A percentile compares a stretch with the other conserved stretches of the same genome.
Evolutionary conservation across 2,888 invertebrate species (phyloP).

Genomic region (Acleris laterana): DNA sequence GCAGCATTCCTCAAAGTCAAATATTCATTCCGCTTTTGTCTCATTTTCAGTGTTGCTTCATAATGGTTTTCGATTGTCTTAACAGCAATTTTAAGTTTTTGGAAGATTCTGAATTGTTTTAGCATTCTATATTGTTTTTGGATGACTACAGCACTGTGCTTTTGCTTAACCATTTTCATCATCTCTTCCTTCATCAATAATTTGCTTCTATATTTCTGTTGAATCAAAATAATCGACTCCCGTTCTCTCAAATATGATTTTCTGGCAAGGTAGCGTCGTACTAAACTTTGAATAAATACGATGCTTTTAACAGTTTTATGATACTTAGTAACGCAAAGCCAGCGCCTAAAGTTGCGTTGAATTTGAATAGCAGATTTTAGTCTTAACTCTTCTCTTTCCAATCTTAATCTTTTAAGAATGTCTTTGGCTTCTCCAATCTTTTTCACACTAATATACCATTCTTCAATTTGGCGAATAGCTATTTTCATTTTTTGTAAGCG

Average conservation of each 20-base stretch:
- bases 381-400: constrained; percentile 53
- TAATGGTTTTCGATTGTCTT: constrained; percentile 54
- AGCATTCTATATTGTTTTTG: constrained; percentile 75
- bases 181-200: constrained; percentile 65
- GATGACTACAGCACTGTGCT: constrained; percentile 58
- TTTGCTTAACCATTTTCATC: constrained; percentile 48
- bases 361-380: constrained; percentile 58
- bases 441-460: constrained; percentile 71
- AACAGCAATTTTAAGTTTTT: constrained; percentile 57
- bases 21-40: constrained; percentile 55
- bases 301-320: constrained; percentile 51
- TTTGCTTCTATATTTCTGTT: constrained; percentile 69
- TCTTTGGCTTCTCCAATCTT: constrained; percentile 58
- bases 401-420: constrained; percentile 51
- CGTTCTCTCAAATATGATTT: constrained; percentile 55
- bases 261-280: constrained; percentile 58
- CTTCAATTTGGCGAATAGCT: constrained; percentile 80
- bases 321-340: constrained; percentile 62
- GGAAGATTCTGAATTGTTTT: constrained; percentile 51
- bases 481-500: constrained; percentile 57
- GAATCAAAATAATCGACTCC: constrained; percentile 59
- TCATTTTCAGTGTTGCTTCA: constrained; percentile 63
- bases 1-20: constrained; percentile 58
- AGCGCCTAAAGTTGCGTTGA: constrained; percentile 63
- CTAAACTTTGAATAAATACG: constrained; percentile 57